Conservation (phyloP, 1,140 invertebrate species). For the Parasteatoda tepidariorum region DNA sequence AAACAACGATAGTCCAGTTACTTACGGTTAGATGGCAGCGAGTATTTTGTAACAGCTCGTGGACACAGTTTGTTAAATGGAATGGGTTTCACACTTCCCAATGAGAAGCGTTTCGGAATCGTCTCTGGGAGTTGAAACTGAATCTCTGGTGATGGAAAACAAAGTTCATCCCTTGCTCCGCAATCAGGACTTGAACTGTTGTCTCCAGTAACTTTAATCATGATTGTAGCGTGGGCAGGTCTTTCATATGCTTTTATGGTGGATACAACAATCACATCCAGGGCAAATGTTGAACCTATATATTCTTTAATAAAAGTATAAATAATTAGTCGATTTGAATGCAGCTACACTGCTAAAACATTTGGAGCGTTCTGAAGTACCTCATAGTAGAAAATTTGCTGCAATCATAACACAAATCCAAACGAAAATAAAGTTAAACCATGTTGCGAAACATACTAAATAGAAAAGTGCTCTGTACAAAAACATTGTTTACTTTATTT, state of each 20-base stretch:
- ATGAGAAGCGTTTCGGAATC: background rate
- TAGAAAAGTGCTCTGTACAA: too few species aligned
- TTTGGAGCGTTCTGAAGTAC: background rate
- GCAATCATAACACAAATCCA: too few species aligned
- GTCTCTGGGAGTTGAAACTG: constrained; percentile 20
- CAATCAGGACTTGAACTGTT: constrained; percentile 12
- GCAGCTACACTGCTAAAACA: background rate
- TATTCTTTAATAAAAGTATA: background rate
- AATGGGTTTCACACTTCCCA: constrained; percentile 19
- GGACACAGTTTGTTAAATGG: constrained; percentile 25
- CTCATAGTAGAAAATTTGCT: background rate
- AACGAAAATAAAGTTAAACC: too few species aligned
- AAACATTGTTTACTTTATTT: too few species aligned
- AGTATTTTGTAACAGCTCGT: background rate
- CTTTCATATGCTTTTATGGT: background rate
- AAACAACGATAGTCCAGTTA: too few species aligned
- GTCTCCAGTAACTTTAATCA: constrained; percentile 22
- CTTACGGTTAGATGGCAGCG: background rate
- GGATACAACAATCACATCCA: constrained; percentile 10
- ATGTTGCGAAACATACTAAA: too few species aligned
- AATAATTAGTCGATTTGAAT: background rate
- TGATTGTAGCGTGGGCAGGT: background rate
- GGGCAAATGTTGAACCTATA: constrained; percentile 33
- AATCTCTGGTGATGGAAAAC: constrained; percentile 19
- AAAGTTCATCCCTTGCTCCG: constrained; percentile 9